These are phyloP conservation scores for Orthosia cruda DNA, from an alignment of 2,888 invertebrate genomes.

Conservation along the genomic window DNA sequence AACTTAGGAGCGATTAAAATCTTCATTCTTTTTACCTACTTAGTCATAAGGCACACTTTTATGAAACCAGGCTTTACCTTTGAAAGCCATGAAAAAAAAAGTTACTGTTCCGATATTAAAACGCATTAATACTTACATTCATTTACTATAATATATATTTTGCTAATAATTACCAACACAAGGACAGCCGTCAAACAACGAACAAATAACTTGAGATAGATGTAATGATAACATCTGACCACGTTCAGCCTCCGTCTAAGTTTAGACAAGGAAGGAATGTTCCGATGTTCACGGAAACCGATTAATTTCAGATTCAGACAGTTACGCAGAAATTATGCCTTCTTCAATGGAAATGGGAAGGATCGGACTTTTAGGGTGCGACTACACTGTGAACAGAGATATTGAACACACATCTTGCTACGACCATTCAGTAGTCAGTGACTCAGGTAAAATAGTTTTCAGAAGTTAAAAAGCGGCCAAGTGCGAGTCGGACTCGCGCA, in stretches of 20 bases:
- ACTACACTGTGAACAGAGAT: constrained; percentile 21
- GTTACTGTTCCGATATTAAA: too few species aligned
- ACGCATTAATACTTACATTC: too few species aligned
- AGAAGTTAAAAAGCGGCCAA: not conserved
- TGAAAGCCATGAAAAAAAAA: too few species aligned
- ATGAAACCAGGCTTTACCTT: not conserved
- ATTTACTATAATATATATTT: not conserved
- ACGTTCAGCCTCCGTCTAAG: constrained; percentile 41
- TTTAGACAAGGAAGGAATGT: constrained; percentile 63
- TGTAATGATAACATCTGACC: constrained; percentile 49
- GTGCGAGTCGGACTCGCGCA: too few species aligned
- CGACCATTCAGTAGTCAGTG: too few species aligned
- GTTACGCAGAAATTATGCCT: constrained; percentile 74
- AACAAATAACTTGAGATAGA: constrained; percentile 45
- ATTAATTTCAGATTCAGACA: constrained; percentile 80
- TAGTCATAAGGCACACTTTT: not conserved
- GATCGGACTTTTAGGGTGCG: constrained; percentile 27
- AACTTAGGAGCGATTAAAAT: constrained; percentile 12
- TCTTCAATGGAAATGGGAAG: constrained; percentile 67
- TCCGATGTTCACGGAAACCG: constrained; percentile 67
- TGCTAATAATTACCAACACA: not conserved
- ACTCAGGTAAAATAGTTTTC: not conserved
- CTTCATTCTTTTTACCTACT: constrained; percentile 14
- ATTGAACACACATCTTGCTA: not conserved
- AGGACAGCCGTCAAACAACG: constrained; percentile 12